These are phyloP conservation scores for Andrena marginata DNA, from an alignment of 2,888 invertebrate genomes.

Conservation along the genomic window DNA sequence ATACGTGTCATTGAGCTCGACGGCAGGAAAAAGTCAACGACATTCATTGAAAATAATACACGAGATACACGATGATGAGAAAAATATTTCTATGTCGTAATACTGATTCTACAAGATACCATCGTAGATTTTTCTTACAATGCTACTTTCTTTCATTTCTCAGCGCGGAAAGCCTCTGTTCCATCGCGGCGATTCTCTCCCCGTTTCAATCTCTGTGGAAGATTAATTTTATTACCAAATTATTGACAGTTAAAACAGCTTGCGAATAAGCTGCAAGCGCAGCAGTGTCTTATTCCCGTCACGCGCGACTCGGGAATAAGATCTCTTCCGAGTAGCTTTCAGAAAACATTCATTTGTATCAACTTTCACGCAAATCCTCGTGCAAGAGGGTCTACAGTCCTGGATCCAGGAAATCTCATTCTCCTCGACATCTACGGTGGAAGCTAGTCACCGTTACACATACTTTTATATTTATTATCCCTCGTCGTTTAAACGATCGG, in stretches of 20 bases:
- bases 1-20: conserved; percentile 16
- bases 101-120: conserved; percentile 35
- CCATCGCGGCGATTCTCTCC: background rate
- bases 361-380: conserved; percentile 5
- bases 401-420: conserved; percentile 67
- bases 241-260: background rate
- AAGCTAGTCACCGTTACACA: background rate
- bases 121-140: conserved; percentile 15
- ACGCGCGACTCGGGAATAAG: background rate
- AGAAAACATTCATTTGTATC: background rate
- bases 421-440: conserved; percentile 36
- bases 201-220: background rate
- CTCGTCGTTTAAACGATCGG: conserved; percentile 44
- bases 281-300: background rate
- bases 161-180: background rate
- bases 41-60: conserved; percentile 37
- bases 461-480: conserved; percentile 23
- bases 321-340: background rate
- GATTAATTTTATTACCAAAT: background rate
- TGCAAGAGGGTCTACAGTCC: conserved; percentile 14
- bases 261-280: background rate
- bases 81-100: conserved; percentile 55
- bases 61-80: conserved; percentile 43
- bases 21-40: conserved; percentile 33
- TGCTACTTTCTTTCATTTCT: background rate